Base-by-base conservation (phyloP, 2,888 invertebrate species). In the Drosophila putrida region DNA sequence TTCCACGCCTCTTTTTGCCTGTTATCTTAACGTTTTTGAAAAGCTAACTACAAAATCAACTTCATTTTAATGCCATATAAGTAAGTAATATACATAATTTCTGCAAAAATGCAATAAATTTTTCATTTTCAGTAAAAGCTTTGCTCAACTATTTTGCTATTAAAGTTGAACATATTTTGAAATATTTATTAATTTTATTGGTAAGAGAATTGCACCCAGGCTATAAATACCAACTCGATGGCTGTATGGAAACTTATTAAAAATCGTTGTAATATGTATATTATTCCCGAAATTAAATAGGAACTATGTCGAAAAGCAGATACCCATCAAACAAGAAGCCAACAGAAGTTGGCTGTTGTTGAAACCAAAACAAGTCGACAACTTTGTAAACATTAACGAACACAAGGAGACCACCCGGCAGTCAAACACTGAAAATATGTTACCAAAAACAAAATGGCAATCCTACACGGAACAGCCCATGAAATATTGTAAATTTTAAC, bases 401-500 rank as follows among this genome's bases (percentile, higher is more conserved):
- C 50, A 55, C 60, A 65, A 28, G 39, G 20, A 28, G 6, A 13
- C 20, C 1, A 20, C 4, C 47, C 31, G 15, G 20, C 27, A n/a
- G 25, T 43, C 41, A 35, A 44, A 35, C 38, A 64, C 59, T 53
- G 64, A 39, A 57, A 66, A 54, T 43, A 38, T 62, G 51, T 28
- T 13, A 41, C 31, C 41, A 55, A 44, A 43, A 57, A 51, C 62
- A 78, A 68, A 63, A 67, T 61, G 64, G 53, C 57, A 75, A 78
- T 78, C 43, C 75, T 38, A 62, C 74, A 74, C 79, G 70, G 35
- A 69, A 33, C 38, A 35, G 27, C 60, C 61, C 64, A 67, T 82
- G 70, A 88, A 79, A 88, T 82, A 88, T 85, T 71, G 67, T 62
- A 72, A 79, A 66, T 76, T 82, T 69, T 74, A 74, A 85, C 85